phyloP scores from a whole-genome alignment of 2,888 invertebrate species.

The Leuctra nigra region DNA sequence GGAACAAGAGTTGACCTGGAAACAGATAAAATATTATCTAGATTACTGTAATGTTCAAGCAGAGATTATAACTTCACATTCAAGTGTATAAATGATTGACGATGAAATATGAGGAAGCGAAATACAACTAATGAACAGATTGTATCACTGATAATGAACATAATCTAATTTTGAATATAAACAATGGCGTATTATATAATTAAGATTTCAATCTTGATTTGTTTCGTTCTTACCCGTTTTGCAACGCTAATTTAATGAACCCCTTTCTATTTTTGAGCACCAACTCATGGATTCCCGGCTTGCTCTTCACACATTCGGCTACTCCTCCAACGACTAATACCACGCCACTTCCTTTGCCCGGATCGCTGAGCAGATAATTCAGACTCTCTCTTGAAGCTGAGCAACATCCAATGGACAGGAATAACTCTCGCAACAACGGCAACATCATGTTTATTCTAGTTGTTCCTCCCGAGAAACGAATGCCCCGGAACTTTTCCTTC shows the following conservation, averaged over 20 bases:
- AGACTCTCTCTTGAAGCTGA: slow-evolving; percentile 62
- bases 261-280: slow-evolving; percentile 71
- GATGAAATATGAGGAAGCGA: too few species aligned
- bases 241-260: slow-evolving; percentile 65
- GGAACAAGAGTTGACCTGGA: slow-evolving; percentile 76
- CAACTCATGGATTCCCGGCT: slow-evolving; percentile 66
- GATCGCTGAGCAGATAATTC: slow-evolving; percentile 49
- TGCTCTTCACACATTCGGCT: slow-evolving; percentile 75
- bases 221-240: slow-evolving; percentile 63
- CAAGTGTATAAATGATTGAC: too few species aligned
- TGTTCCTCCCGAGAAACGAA: slow-evolving; percentile 55
- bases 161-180: too few species aligned
- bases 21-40: too few species aligned
- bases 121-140: too few species aligned
- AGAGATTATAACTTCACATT: too few species aligned
- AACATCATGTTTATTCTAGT: slow-evolving; percentile 65
- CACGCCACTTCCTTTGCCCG: slow-evolving; percentile 51
- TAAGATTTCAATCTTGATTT: too few species aligned
- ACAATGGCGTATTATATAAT: too few species aligned
- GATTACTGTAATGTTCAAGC: too few species aligned
- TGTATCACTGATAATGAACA: too few species aligned
- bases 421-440: slow-evolving; percentile 64
- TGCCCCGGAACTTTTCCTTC: slow-evolving; percentile 52
- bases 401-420: slow-evolving; percentile 47
- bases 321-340: slow-evolving; percentile 85